A percentile compares a stretch with the other conserved stretches of the same genome.
phyloP scores from a whole-genome alignment of 2,113 vertebrate species.

The Halichoerus grypus region DNA sequence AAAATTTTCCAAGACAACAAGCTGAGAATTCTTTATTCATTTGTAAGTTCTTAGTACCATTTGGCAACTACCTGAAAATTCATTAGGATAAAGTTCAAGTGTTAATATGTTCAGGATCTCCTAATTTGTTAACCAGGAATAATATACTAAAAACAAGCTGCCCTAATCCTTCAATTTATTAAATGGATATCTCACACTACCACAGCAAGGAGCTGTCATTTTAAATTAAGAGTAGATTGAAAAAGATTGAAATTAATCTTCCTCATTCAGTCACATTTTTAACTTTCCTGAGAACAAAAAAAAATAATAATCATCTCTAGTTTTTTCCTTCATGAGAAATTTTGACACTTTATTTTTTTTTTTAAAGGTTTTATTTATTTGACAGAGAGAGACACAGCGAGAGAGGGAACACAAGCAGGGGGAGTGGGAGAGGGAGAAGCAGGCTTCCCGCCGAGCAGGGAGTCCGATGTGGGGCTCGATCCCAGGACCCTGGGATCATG shows the following conservation, averaged over 20 bases:
- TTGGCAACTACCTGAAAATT: constrained; percentile 43
- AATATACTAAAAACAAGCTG: constrained; percentile 57
- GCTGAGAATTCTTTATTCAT: constrained; percentile 67
- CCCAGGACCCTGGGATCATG: no score
- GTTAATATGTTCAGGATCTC: constrained; percentile 50
- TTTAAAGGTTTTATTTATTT: no score
- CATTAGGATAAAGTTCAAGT: constrained; percentile 55
- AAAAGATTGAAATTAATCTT: constrained; percentile 29
- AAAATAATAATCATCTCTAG: neutral
- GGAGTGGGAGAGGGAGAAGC: no score
- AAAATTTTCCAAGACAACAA: constrained; percentile 58
- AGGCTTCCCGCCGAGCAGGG: no score
- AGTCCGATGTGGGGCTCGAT: no score
- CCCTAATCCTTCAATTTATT: constrained; percentile 37
- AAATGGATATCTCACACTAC: constrained; percentile 31
- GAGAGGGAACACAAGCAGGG: no score
- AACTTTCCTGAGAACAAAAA: constrained; percentile 19
- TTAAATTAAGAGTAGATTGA: neutral
- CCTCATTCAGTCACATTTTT: neutral
- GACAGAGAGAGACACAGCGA: no score
- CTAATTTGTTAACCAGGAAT: constrained; percentile 60
- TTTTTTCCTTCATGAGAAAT: neutral
- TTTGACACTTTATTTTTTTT: no score
- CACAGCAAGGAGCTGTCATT: neutral
- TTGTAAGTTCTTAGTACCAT: constrained; percentile 34